Evolutionary conservation across 2,113 vertebrate species (phyloP).

Genomic region (Tauraco erythrolophus): DNA sequence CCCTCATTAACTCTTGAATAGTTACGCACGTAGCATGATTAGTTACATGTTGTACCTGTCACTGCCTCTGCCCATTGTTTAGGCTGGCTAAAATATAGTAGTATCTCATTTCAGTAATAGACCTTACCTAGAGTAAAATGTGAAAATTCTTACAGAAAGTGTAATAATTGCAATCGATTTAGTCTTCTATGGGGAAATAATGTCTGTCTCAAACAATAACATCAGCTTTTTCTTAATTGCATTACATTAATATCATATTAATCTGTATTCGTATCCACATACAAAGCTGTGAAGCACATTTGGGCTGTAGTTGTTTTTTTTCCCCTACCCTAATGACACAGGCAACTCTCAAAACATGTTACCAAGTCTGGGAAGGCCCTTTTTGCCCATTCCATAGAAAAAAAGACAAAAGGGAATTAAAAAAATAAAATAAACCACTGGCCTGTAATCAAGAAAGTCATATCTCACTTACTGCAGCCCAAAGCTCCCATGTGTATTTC

Average conservation of each 20-base stretch:
- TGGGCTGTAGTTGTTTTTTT: neutral
- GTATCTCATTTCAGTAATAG: slow-evolving; percentile 42
- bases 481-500: neutral
- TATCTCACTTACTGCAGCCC: neutral
- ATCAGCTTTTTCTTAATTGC: slow-evolving; percentile 55
- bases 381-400: neutral
- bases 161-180: slow-evolving; percentile 69
- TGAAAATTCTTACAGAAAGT: slow-evolving; percentile 51
- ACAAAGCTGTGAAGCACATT: neutral
- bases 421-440: neutral
- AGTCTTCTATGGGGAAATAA: slow-evolving; percentile 62
- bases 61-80: slow-evolving; percentile 37
- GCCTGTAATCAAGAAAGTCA: neutral
- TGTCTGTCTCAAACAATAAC: slow-evolving; percentile 66
- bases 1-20: slow-evolving; percentile 65
- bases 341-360: neutral
- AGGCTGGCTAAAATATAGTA: slow-evolving; percentile 10
- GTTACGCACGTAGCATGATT: neutral
- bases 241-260: slow-evolving; percentile 56
- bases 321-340: neutral
- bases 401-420: neutral
- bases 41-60: slow-evolving; percentile 42
- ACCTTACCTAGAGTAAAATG: slow-evolving; percentile 48
- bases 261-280: slow-evolving; percentile 20
- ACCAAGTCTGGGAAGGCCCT: neutral